Percentiles rank a stretch among this genome's conserved stretches.
Conservation (phyloP, 2,888 invertebrate species). For the Nyleta sp. region DNA sequence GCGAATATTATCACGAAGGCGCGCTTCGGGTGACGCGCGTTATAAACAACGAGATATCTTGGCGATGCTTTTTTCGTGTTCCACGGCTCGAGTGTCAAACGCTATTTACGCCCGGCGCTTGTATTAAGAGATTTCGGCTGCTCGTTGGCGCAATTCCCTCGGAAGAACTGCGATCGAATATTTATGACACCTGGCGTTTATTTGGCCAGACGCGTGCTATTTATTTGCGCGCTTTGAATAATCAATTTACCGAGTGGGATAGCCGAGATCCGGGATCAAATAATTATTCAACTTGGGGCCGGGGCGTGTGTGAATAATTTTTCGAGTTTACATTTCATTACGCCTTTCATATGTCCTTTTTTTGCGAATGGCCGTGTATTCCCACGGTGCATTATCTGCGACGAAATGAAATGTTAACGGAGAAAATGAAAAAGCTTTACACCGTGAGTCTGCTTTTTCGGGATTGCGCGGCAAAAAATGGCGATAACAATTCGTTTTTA, state of each 20-base stretch:
- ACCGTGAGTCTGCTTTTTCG: background rate
- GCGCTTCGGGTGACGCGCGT: slow-evolving; percentile 11
- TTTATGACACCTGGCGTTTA: slow-evolving; percentile 14
- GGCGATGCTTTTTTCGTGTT: slow-evolving; percentile 16
- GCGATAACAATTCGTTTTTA: no score
- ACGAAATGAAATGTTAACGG: slow-evolving; percentile 40
- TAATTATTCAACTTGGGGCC: background rate
- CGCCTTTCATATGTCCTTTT: background rate
- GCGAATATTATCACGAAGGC: slow-evolving; percentile 42
- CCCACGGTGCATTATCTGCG: slow-evolving; percentile 21
- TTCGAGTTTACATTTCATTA: slow-evolving; percentile 37
- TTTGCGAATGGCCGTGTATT: slow-evolving; percentile 1
- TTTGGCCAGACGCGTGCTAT: background rate
- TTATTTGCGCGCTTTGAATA: slow-evolving; percentile 2
- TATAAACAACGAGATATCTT: slow-evolving; percentile 38
- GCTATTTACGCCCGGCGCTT: background rate
- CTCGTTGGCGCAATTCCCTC: background rate
- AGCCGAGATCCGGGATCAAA: background rate
- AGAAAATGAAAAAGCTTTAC: slow-evolving; percentile 18
- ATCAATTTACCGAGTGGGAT: background rate
- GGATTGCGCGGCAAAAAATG: background rate
- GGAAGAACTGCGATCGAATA: slow-evolving; percentile 13
- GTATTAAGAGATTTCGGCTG: slow-evolving; percentile 19
- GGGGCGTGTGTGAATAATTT: background rate
- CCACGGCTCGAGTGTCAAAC: slow-evolving; percentile 17